A percentile compares a stretch with the other conserved stretches of the same genome.
Evolutionary conservation across 2,888 invertebrate species (phyloP).

Genomic region (Megastigmus dorsalis): DNA sequence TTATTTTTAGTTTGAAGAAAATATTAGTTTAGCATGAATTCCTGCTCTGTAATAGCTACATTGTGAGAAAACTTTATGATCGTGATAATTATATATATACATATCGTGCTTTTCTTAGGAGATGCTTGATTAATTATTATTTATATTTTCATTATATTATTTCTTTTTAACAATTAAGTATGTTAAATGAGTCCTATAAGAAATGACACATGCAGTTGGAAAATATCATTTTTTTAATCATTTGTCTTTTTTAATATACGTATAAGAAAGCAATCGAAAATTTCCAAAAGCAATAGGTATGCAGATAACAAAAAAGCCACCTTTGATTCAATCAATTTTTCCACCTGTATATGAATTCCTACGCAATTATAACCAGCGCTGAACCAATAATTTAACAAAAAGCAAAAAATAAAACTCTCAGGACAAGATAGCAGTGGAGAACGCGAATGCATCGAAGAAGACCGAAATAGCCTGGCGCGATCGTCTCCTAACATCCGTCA

Average conservation of each 20-base stretch:
- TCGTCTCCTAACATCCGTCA: conserved; percentile 91
- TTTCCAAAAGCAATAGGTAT: too few species aligned
- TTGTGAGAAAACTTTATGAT: too few species aligned
- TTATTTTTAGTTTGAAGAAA: too few species aligned
- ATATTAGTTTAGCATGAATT: conserved; percentile 31
- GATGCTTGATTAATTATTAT: background rate
- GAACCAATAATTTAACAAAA: too few species aligned
- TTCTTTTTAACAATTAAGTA: background rate
- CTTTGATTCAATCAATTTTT: background rate
- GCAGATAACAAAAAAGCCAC: too few species aligned
- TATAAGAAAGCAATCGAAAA: too few species aligned
- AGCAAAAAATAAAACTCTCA: conserved; percentile 34
- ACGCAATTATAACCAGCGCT: too few species aligned
- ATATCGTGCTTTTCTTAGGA: background rate
- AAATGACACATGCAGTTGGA: background rate
- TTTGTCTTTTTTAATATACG: too few species aligned
- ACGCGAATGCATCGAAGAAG: conserved; percentile 1
- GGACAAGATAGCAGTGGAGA: conserved; percentile 58
- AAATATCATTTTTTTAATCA: too few species aligned
- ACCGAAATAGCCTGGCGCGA: conserved; percentile 58
- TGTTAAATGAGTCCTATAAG: background rate
- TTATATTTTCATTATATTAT: too few species aligned
- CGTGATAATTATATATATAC: conserved; percentile 33
- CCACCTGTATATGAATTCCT: too few species aligned
- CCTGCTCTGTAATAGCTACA: background rate